phyloP scores from a whole-genome alignment of 1,140 invertebrate species.

The Notospermus geniculatus region DNA sequence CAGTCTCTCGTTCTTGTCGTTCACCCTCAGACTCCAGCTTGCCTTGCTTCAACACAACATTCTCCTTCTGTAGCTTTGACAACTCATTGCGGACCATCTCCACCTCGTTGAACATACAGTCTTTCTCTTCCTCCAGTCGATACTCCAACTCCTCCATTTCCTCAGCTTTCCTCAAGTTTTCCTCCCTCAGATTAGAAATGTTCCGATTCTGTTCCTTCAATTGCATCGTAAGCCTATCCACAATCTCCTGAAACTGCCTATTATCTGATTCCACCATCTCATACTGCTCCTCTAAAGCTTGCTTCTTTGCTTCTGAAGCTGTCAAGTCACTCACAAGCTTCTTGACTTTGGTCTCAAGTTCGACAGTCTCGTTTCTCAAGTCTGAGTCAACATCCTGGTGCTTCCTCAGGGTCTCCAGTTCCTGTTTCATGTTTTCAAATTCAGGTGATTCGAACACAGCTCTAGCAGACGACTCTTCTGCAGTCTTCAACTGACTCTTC shows the following conservation, averaged over 20 bases:
- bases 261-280: constrained; percentile 75
- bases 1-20: constrained; percentile 11
- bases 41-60: neutral
- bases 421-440: constrained; percentile 3
- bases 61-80: neutral
- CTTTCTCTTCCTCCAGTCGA: constrained; percentile 13
- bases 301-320: constrained; percentile 32
- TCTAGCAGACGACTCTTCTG: constrained; percentile 22
- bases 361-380: neutral
- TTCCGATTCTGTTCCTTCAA: constrained; percentile 56
- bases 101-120: constrained; percentile 12
- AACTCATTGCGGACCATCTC: constrained; percentile 17
- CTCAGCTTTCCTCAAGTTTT: constrained; percentile 18
- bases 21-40: constrained; percentile 2
- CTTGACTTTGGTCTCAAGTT: neutral
- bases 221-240: constrained; percentile 48
- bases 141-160: constrained; percentile 23
- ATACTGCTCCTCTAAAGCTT: constrained; percentile 54
- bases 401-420: constrained; percentile 11
- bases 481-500: constrained; percentile 58
- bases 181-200: neutral
- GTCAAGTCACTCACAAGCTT: neutral
- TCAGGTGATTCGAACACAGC: constrained; percentile 12
- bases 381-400: constrained; percentile 3
- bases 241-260: constrained; percentile 67